Evolutionary conservation across 2,113 vertebrate species (phyloP).

Genomic region (Chloroceryle aenea): DNA sequence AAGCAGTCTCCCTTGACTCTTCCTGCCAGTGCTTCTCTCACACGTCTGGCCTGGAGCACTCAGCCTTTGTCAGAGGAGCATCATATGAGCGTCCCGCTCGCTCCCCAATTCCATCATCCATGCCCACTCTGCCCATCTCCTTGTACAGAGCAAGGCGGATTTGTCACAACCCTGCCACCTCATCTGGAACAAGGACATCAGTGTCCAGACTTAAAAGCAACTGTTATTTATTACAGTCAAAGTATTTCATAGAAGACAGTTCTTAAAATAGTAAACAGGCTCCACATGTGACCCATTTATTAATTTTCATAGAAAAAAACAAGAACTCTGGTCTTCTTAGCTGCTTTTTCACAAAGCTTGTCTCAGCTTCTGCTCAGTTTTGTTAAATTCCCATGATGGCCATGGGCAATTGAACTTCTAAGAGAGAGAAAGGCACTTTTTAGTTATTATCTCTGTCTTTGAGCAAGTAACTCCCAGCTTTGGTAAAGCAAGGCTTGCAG

Average conservation of each 20-base stretch:
- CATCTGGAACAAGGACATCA: neutral
- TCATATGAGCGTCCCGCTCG: neutral
- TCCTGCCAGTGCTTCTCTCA: neutral
- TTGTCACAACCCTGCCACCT: neutral
- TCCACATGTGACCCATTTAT: neutral
- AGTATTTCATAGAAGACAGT: neutral
- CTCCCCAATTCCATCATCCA: accelerated
- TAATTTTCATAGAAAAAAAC: neutral
- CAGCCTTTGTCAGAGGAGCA: neutral
- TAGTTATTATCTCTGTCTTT: neutral
- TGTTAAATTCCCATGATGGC: neutral
- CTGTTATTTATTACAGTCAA: neutral
- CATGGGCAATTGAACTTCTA: neutral
- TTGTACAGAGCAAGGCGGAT: neutral
- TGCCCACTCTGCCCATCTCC: accelerated
- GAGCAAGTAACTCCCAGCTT: neutral
- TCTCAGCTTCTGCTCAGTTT: neutral
- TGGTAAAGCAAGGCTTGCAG: neutral
- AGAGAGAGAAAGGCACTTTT: neutral
- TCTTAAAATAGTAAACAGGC: neutral
- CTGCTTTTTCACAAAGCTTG: neutral
- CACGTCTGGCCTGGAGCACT: neutral
- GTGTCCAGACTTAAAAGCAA: neutral
- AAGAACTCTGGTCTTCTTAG: neutral
- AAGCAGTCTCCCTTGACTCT: neutral